phyloP scores from a whole-genome alignment of 2,888 invertebrate species.

The Thymelicus lineola region DNA sequence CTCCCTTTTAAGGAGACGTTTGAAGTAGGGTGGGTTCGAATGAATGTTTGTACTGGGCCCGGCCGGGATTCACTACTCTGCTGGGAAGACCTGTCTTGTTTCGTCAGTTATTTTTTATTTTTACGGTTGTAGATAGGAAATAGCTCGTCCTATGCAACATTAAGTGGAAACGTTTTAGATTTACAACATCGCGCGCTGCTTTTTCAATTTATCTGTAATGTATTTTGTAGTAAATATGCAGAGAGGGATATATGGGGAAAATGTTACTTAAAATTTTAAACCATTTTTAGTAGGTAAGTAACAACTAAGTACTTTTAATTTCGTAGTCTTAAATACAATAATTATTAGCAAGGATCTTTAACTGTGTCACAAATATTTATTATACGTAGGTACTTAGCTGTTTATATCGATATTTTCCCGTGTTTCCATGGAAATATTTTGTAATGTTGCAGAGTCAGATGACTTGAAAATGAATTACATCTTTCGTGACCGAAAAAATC shows the following conservation, averaged over 20 bases:
- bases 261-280: too few species aligned
- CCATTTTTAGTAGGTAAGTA: too few species aligned
- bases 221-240: neutral
- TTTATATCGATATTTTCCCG: too few species aligned
- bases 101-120: constrained; percentile 36
- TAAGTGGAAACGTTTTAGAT: constrained; percentile 37
- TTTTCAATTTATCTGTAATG: constrained; percentile 29
- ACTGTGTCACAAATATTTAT: too few species aligned
- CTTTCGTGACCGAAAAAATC: too few species aligned
- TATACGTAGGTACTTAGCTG: too few species aligned
- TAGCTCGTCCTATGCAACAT: constrained; percentile 35
- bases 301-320: too few species aligned
- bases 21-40: constrained; percentile 71
- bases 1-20: constrained; percentile 76
- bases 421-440: too few species aligned
- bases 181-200: constrained; percentile 24
- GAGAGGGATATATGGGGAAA: neutral
- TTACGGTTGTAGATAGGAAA: constrained; percentile 30
- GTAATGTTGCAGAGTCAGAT: too few species aligned
- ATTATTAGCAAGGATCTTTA: too few species aligned
- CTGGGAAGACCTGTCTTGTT: constrained; percentile 42
- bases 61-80: constrained; percentile 41
- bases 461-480: too few species aligned
- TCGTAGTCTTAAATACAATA: too few species aligned
- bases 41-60: constrained; percentile 70